Percentiles rank a stretch among this genome's conserved stretches.
Conservation (phyloP, 2,888 invertebrate species). For the Lottia scabra region DNA sequence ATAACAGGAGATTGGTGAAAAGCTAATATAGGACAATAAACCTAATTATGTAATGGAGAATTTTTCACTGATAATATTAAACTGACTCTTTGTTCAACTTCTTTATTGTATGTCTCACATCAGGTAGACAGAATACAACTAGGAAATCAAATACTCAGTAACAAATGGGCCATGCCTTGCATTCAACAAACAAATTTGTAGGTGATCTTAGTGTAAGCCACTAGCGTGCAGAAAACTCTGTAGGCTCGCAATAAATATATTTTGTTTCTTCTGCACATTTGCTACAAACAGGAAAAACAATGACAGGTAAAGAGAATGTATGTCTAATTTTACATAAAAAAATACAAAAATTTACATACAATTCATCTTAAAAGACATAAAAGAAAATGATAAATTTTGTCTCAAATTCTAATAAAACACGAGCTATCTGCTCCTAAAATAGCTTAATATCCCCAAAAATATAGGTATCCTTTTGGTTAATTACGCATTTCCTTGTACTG, state of each 20-base stretch:
- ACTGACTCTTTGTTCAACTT: background rate
- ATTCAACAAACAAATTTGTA: slow-evolving; percentile 5
- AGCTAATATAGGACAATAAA: slow-evolving; percentile 4
- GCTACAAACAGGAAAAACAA: no score
- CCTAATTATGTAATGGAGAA: background rate
- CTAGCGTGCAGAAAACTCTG: background rate
- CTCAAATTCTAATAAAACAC: no score
- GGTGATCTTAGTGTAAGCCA: slow-evolving; percentile 4
- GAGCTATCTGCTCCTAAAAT: no score
- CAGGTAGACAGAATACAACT: no score
- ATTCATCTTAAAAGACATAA: no score
- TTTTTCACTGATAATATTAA: background rate
- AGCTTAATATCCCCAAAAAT: no score
- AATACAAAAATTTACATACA: no score
- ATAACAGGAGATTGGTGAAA: background rate
- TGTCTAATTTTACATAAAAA: no score
- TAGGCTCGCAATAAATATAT: background rate
- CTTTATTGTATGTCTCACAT: background rate
- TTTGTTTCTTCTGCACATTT: background rate
- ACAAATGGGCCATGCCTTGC: slow-evolving; percentile 2
- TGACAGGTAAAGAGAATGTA: no score
- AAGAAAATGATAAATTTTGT: no score
- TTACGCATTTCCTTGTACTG: no score
- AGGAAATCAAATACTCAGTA: slow-evolving; percentile 2
- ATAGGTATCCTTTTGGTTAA: no score